A percentile compares a stretch with the other conserved stretches of the same genome.
Conservation (phyloP, 2,888 invertebrate genomes). For the Hymenopus coronatus region DNA sequence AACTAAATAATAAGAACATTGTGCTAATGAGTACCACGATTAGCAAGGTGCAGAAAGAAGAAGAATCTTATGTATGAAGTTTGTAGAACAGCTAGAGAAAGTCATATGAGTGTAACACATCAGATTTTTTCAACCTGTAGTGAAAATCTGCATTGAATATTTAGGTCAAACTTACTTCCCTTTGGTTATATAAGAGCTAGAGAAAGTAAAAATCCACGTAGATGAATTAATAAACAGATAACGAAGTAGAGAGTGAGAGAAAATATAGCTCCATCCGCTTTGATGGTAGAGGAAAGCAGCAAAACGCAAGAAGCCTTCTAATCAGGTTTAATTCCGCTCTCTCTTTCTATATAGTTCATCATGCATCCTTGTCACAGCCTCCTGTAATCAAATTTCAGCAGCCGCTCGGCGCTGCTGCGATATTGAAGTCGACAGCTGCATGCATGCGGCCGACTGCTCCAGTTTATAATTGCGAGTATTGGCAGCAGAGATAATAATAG, state of each 20-base stretch:
- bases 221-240: too few species aligned
- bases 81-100: too few species aligned
- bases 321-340: not conserved
- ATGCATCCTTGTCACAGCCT: not conserved
- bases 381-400: not conserved
- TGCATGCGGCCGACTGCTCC: not conserved
- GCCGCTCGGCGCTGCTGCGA: not conserved
- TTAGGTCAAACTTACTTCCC: too few species aligned
- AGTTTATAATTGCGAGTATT: not conserved
- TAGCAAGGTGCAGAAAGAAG: too few species aligned
- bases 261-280: not conserved
- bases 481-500: not conserved
- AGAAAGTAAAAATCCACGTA: too few species aligned
- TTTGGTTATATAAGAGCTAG: too few species aligned
- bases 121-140: too few species aligned
- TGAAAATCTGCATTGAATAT: too few species aligned
- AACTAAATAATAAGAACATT: too few species aligned
- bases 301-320: not conserved
- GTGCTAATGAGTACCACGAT: too few species aligned
- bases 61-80: too few species aligned
- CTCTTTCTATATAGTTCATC: not conserved
- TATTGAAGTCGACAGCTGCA: not conserved
- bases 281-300: not conserved
- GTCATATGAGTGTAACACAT: too few species aligned
- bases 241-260: not conserved